A percentile compares a stretch with the other conserved stretches of the same genome.
These are phyloP conservation scores for Geococcyx californianus DNA, from an alignment of 2,113 vertebrate genomes.

Conservation along the genomic window DNA sequence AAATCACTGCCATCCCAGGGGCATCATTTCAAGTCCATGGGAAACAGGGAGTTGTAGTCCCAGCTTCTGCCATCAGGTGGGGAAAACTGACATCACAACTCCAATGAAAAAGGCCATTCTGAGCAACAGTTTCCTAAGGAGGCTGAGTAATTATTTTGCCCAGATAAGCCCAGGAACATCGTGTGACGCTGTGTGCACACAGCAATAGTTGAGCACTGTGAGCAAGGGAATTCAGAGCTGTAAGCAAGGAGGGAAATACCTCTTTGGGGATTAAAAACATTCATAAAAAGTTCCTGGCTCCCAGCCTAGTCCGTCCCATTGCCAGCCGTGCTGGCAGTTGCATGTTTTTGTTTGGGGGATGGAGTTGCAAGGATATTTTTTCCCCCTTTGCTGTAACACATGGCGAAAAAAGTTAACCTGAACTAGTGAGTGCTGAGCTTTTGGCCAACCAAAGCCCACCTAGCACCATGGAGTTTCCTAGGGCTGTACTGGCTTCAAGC, in stretches of 20 bases:
- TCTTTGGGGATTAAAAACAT: constrained; percentile 23
- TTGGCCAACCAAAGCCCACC: rapidly evolving
- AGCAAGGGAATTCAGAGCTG: constrained; percentile 42
- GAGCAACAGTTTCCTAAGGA: constrained; percentile 11
- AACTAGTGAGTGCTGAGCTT: not conserved
- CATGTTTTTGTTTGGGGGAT: not conserved
- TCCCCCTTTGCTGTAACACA: not conserved
- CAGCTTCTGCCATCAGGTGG: not conserved
- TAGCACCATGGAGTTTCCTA: not conserved
- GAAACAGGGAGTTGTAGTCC: not conserved
- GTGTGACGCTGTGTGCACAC: not conserved
- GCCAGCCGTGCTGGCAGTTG: not conserved
- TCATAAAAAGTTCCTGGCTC: constrained; percentile 35
- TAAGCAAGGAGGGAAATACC: constrained; percentile 41
- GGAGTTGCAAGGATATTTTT: not conserved
- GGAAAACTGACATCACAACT: not conserved
- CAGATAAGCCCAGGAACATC: constrained; percentile 34
- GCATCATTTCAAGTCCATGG: not conserved
- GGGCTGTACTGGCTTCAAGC: not conserved
- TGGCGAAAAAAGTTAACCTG: not conserved
- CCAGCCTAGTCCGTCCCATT: not conserved
- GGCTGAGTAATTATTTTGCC: not conserved
- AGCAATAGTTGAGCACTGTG: not conserved
- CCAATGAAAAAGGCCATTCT: not conserved
- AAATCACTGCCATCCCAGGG: not conserved